Base-by-base conservation (phyloP, 2,888 invertebrate genomes). In the Acronicta leporina region DNA sequence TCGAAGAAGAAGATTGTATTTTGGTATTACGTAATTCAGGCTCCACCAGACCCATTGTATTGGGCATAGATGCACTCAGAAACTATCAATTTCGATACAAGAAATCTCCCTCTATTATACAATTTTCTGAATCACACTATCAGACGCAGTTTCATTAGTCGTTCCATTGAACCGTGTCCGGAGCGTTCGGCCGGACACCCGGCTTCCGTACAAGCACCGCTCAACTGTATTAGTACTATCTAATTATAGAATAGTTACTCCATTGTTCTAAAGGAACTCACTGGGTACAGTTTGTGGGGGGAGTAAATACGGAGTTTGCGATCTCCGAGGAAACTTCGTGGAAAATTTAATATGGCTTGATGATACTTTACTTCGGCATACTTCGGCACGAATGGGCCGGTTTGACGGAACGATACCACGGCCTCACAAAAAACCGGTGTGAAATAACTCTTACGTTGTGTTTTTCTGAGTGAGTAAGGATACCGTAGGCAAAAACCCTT, bases 171-270 rank as follows among this genome's bases (percentile, higher is more conserved):
- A 49, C 63, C 61, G 69, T 58, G 56, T 50, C 40, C 57, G 57
- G 57, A 38, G 54, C 69, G 52, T 45, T 69, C 56, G 42, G 57
- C 59, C 45, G 52, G 50, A 77, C 69, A 63, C n/a, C 75, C 77
- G 67, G 63, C 63, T 77, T 64, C 71, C 77, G 77, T 66, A 65
- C 51, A 65, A 70, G 48, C 52, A 44, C 40, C 66, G 50, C 46
- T 77, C 74, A 45, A 62, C 56, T 59, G 61, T 72, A 72, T 62
- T 41, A 10, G 35, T 41, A 14, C 68, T 60, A 68, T 63, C 68
- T 68, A 72, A 64, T 72, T 68, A 64, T 46, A 35, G 41, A 15
- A 48, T 58, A 53, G 63, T 56, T 58, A 30, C 45, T 52, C 44
- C 42, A 61, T 75, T 72, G 73, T 73, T 67, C 27, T 38, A 11